These are phyloP conservation scores for Saguinus imperator DNA, from an alignment of 2,113 vertebrate species.

Conservation along the genomic window DNA sequence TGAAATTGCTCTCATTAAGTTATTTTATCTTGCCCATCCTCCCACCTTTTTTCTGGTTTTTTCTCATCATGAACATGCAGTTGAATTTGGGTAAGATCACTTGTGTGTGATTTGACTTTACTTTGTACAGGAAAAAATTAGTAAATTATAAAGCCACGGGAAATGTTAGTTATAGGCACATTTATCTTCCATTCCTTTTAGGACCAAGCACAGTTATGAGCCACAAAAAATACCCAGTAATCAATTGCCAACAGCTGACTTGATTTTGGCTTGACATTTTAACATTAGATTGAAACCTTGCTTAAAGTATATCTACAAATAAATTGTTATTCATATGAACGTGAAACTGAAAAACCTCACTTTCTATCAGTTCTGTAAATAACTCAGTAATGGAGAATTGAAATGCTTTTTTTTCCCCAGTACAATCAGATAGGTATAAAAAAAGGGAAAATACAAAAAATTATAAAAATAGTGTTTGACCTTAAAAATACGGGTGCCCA, in stretches of 20 bases:
- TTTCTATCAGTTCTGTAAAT: not conserved
- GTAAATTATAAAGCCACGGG: not conserved
- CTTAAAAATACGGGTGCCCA: not conserved
- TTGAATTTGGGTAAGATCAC: not conserved
- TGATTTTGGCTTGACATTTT: slow-evolving; percentile 2
- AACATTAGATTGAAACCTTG: slow-evolving; percentile 26
- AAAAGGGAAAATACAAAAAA: slow-evolving; percentile 12
- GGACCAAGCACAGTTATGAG: not conserved
- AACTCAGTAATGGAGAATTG: not conserved
- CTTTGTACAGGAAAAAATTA: slow-evolving; percentile 30
- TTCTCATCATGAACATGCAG: not conserved
- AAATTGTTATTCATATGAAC: slow-evolving; percentile 1
- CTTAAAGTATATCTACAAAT: not conserved
- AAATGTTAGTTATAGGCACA: not conserved
- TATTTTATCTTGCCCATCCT: not conserved
- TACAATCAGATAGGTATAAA: slow-evolving; percentile 15
- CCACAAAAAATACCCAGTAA: not conserved
- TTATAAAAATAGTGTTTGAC: not conserved
- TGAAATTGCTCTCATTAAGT: not conserved
- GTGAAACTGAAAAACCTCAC: not conserved
- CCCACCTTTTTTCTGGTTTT: not conserved
- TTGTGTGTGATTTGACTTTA: not conserved
- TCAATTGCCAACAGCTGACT: not conserved
- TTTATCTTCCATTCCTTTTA: not conserved
- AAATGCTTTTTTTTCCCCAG: not conserved